phyloP scores from a whole-genome alignment of 2,113 vertebrate species.

The Tautogolabrus adspersus region DNA sequence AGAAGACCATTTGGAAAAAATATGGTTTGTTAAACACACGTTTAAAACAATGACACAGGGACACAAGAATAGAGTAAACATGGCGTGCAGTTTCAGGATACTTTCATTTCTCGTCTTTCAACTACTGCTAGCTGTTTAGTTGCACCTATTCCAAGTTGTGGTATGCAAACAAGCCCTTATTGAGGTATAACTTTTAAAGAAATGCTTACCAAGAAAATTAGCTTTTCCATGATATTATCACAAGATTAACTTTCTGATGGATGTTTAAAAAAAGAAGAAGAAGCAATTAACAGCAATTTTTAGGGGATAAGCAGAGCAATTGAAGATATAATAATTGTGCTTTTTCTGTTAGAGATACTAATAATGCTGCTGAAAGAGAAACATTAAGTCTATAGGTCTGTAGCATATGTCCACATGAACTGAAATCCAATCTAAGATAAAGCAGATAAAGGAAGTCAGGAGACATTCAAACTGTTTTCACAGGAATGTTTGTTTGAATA shows the following conservation, averaged over 20 bases:
- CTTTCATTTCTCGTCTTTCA: too few relatives aligned
- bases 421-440: background rate
- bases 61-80: too few relatives aligned
- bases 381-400: background rate
- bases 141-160: too few relatives aligned
- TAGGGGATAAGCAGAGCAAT: background rate
- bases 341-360: background rate
- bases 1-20: too few relatives aligned
- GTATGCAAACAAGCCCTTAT: background rate
- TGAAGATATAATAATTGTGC: too few relatives aligned
- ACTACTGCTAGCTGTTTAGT: too few relatives aligned
- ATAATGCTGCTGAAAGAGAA: background rate
- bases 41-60: too few relatives aligned
- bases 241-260: background rate
- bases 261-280: background rate
- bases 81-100: too few relatives aligned
- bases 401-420: background rate
- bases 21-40: too few relatives aligned
- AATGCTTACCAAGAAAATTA: too few relatives aligned
- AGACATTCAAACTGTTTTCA: conserved; percentile 25
- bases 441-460: conserved; percentile 12
- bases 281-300: too few relatives aligned
- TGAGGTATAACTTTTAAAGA: too few relatives aligned
- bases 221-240: background rate
- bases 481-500: conserved; percentile 18